Evolutionary conservation across 2,888 invertebrate genomes (phyloP).

Genomic region (Hermaeophaga mercurialis): DNA sequence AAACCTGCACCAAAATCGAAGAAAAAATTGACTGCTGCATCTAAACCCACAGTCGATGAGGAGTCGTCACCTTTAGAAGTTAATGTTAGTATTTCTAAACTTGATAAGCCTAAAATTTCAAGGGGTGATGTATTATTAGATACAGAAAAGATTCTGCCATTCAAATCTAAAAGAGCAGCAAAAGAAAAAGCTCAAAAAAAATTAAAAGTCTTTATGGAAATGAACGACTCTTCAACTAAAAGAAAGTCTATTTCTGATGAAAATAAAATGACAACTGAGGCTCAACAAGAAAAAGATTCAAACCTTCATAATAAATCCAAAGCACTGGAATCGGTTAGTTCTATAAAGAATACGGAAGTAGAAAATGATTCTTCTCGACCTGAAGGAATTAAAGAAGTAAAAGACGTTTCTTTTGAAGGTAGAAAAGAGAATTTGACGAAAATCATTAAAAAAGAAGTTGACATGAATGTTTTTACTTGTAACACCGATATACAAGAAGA

Average conservation of each 20-base stretch:
- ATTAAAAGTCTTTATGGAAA: constrained; percentile 40
- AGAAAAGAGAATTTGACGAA: background rate
- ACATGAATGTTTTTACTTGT: constrained; percentile 50
- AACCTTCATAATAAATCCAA: background rate
- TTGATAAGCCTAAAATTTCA: background rate
- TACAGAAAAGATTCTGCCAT: constrained; percentile 26
- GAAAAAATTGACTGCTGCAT: constrained; percentile 13
- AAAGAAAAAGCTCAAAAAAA: constrained; percentile 44
- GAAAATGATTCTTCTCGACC: background rate
- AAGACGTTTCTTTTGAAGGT: background rate
- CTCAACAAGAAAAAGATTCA: background rate
- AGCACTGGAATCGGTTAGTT: background rate
- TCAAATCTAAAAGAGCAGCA: constrained; percentile 45
- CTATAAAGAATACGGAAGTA: no score
- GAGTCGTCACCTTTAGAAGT: background rate
- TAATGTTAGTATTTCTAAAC: background rate
- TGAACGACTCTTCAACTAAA: constrained; percentile 24
- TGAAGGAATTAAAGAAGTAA: background rate
- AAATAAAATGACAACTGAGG: constrained; percentile 5
- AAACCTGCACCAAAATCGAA: constrained; percentile 34
- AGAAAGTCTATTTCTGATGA: constrained; percentile 4
- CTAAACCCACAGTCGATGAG: background rate
- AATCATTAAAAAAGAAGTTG: constrained; percentile 34
- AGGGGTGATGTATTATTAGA: constrained; percentile 6
- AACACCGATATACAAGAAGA: constrained; percentile 57